A percentile compares a stretch with the other conserved stretches of the same genome.
Conservation (phyloP, 53 echinoderm and acorn worm species). For the Actinopyga echinites region DNA sequence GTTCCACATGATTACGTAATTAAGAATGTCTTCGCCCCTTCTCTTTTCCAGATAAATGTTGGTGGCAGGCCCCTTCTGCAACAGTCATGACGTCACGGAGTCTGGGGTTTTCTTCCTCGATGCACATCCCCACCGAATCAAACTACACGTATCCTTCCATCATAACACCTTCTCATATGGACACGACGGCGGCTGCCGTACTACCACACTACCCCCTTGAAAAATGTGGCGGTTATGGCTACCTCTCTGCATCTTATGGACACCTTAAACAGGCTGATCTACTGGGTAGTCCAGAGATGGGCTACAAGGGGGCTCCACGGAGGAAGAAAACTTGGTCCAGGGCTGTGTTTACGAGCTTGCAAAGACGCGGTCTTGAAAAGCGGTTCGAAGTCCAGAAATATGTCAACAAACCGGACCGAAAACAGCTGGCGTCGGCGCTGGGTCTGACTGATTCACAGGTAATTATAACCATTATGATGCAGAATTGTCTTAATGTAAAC, state of each 20-base stretch:
- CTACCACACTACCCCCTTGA: conserved; percentile 23
- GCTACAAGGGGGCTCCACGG: conserved; percentile 49
- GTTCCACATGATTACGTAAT: no score
- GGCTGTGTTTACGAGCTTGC: conserved; percentile 92
- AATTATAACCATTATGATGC: not conserved
- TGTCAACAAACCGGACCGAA: conserved; percentile 93
- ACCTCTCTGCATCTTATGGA: conserved; percentile 2
- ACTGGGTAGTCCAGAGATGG: not conserved
- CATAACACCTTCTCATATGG: conserved; percentile 27
- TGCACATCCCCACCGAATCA: conserved; percentile 27
- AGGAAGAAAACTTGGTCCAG: conserved; percentile 96
- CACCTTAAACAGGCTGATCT: conserved; percentile 25
- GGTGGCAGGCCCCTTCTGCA: conserved; percentile 16
- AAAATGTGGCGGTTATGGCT: conserved; percentile 23
- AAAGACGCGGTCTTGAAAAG: conserved; percentile 92
- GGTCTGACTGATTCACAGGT: conserved; percentile 98
- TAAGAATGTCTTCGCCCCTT: not conserved
- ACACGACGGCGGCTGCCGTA: not conserved
- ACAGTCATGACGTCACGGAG: not conserved
- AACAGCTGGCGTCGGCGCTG: conserved; percentile 87
- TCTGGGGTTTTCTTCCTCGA: not conserved
- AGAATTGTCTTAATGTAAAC: no score
- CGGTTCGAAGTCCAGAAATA: conserved; percentile 94
- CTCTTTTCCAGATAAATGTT: conserved; percentile 8
- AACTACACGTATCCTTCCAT: conserved; percentile 28